Evolutionary conservation across 2,888 invertebrate genomes (phyloP), one percentile per base, ranked within the genome.

Genomic region (Phanerotoma sp.): DNA sequence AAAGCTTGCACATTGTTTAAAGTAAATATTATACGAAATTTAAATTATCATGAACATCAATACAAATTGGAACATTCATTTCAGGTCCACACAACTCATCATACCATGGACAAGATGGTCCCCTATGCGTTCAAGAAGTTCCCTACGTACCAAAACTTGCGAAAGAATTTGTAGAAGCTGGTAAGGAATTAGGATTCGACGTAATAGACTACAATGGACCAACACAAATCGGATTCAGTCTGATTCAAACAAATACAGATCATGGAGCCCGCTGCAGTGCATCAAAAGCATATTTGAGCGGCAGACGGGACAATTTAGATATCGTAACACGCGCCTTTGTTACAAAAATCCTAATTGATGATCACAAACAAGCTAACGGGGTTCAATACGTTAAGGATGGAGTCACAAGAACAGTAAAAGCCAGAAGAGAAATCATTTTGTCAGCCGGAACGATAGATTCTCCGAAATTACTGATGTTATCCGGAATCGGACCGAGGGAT

Each of bases 391-490:
- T 81, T 1, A 87, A 88, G 71, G 80, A 84, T 60, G 81, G 81
- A 16, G 77, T 71, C 65, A 80, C 78, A 65, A 82, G 76, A 51
- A 68, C 68, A 5, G 79, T 83, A 0, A 70, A 74, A 4, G 89
- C 88, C 4, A 81, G 71, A 1, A 84, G 82, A 62, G 85, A 85
- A 72, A 81, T 84, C 0, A 79, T 85, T 40, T 64, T 84, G 5
- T 85, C 87, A 9, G 88, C 87, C 2, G 90, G 93, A 1, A 84
- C 91, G 1, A 85, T 93, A 60, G 89, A 89, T 74, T 86, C 90
- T 1, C 89, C 93, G 0, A 91, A 93, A 73, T 71, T 93, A 10
- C 66, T 86, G 15, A 84, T 86, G 84, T 73, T 86, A 2, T 84
- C 85, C 1, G 86, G 86, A 1, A 74, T 88, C 9, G 88, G 88